Percentiles rank a stretch among this genome's conserved stretches.
phyloP scores from a whole-genome alignment of 2,113 vertebrate genomes.

The Callorhinus ursinus region DNA sequence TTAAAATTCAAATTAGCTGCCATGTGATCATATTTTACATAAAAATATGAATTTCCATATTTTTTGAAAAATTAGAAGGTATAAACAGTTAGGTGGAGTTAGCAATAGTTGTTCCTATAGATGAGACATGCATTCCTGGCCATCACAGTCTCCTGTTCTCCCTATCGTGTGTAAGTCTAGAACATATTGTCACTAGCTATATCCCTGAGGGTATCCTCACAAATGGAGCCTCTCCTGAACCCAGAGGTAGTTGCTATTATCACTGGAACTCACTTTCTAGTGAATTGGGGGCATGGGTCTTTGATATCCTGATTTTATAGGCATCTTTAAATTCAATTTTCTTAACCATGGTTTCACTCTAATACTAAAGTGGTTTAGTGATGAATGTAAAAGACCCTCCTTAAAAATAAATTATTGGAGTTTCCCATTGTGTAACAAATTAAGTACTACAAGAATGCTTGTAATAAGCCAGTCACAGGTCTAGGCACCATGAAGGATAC shows the following conservation, averaged over 20 bases:
- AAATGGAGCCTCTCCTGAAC: not conserved
- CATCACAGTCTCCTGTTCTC: not conserved
- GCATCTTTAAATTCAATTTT: not conserved
- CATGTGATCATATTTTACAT: conserved; percentile 12
- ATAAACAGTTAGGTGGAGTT: not conserved
- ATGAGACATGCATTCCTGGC: not conserved
- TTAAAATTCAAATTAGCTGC: not conserved
- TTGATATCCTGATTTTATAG: not conserved
- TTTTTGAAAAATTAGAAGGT: not conserved
- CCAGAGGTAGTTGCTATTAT: not conserved
- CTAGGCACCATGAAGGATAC: not conserved
- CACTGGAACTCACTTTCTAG: not conserved
- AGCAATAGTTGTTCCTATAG: not conserved
- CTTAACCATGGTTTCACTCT: not conserved
- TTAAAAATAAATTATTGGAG: not conserved
- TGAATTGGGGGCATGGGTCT: not conserved
- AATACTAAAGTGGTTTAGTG: not conserved
- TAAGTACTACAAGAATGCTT: not conserved
- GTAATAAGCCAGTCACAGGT: not conserved
- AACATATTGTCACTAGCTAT: not conserved
- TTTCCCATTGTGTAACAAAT: conserved; percentile 9
- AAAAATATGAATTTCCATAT: not conserved
- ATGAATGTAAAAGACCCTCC: not conserved
- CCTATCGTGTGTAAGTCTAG: not conserved
- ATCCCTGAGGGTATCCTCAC: not conserved